A percentile compares a stretch with the other conserved stretches of the same genome.
Evolutionary conservation across 2,888 invertebrate species (phyloP).

Genomic region (Heliconius ethilla): DNA sequence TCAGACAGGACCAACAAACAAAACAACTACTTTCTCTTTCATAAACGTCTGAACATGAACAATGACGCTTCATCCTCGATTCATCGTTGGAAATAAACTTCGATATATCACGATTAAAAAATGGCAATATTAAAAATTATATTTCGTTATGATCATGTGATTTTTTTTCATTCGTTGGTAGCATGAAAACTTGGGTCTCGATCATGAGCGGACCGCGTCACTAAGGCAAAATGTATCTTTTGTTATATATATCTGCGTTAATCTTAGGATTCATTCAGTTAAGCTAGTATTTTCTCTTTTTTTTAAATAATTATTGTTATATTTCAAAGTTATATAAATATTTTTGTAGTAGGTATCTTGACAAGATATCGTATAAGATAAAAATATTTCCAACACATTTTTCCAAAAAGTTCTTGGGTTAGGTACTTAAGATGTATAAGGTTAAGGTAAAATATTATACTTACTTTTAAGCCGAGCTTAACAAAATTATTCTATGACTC

Average conservation of each 20-base stretch:
- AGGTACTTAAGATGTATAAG: slow-evolving; percentile 43
- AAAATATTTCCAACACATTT: neutral
- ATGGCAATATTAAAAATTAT: slow-evolving; percentile 1
- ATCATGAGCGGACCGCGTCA: neutral
- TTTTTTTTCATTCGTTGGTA: neutral
- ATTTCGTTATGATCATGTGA: neutral
- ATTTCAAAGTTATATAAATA: neutral
- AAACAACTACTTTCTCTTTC: slow-evolving; percentile 64
- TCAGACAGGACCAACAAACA: slow-evolving; percentile 63
- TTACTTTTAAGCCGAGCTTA: slow-evolving; percentile 73
- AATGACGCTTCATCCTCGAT: slow-evolving; percentile 47
- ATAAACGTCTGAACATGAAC: slow-evolving; percentile 61
- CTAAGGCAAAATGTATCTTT: neutral
- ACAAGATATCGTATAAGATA: neutral
- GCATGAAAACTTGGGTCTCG: neutral
- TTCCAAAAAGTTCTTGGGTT: neutral
- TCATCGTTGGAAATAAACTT: slow-evolving; percentile 49
- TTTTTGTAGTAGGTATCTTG: neutral
- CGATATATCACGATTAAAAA: slow-evolving; percentile 45
- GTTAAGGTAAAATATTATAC: slow-evolving; percentile 51
- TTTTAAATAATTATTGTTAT: neutral
- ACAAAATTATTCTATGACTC: slow-evolving; percentile 77
- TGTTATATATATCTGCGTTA: neutral
- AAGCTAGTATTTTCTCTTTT: neutral
- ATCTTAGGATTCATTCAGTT: neutral